Conservation (phyloP, 2,113 vertebrate species). For the Hypomesus transpacificus region DNA sequence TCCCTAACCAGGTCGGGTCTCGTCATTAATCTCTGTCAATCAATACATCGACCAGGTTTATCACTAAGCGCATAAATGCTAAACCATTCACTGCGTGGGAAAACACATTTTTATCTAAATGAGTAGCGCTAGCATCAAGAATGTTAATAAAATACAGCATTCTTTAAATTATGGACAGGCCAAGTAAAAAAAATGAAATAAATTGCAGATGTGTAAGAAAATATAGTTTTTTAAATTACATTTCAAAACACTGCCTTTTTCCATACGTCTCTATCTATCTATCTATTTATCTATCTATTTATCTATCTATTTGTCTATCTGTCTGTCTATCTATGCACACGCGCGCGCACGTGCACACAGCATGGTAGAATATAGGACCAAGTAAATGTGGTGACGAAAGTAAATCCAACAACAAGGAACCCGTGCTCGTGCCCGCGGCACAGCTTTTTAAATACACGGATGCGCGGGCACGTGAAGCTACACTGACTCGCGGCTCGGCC, state of each 20-base stretch:
- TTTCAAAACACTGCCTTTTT: too few species aligned
- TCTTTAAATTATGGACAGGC: too few species aligned
- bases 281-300: too few species aligned
- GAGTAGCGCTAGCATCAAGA: constrained; percentile 28
- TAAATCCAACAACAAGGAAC: constrained; percentile 9
- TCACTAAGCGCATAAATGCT: constrained; percentile 72
- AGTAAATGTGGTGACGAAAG: background rate
- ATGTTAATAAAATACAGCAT: background rate
- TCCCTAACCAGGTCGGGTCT: constrained; percentile 40
- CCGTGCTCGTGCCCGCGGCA: constrained; percentile 50
- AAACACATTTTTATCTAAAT: constrained; percentile 64
- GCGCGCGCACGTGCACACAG: too few species aligned
- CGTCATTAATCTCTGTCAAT: constrained; percentile 80
- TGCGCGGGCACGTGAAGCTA: constrained; percentile 53
- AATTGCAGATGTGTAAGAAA: too few species aligned
- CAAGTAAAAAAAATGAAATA: too few species aligned
- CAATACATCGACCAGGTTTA: constrained; percentile 77
- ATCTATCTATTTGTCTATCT: too few species aligned
- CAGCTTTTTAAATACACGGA: constrained; percentile 53
- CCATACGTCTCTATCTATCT: too few species aligned
- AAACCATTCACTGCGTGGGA: constrained; percentile 71
- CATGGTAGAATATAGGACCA: too few species aligned
- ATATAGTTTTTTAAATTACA: too few species aligned
- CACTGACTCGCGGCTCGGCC: constrained; percentile 59
- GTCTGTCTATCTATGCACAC: too few species aligned